Percentiles rank a stretch among this genome's conserved stretches.
Evolutionary conservation across 2,113 vertebrate species (phyloP).

Genomic region (Cepphus grylle): DNA sequence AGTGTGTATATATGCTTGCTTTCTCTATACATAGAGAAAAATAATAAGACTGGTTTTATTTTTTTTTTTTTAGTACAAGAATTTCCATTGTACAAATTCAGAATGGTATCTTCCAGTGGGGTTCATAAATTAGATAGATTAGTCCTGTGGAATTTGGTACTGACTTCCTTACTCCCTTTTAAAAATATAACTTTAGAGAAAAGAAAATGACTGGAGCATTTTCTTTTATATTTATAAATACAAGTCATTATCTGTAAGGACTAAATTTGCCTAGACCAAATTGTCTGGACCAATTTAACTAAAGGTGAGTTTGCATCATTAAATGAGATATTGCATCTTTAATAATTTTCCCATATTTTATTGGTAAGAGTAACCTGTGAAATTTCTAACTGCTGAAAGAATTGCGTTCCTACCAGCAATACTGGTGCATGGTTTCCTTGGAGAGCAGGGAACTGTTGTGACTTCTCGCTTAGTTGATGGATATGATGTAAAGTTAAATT

Average conservation of each 20-base stretch:
- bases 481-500: slow-evolving; percentile 54
- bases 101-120: neutral
- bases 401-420: neutral
- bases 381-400: neutral
- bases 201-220: neutral
- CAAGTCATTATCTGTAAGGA: neutral
- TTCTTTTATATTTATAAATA: neutral
- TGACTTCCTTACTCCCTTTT: neutral
- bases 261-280: neutral
- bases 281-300: neutral
- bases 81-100: neutral
- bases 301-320: neutral
- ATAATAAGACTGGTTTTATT: too few relatives aligned
- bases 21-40: neutral
- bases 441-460: neutral
- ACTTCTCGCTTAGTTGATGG: neutral
- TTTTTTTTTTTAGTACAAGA: neutral
- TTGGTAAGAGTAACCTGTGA: neutral
- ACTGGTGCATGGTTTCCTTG: neutral
- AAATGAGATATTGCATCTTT: neutral
- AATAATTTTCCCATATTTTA: neutral
- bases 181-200: neutral
- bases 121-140: neutral
- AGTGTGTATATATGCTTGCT: fast-evolving
- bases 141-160: neutral